A percentile compares a stretch with the other conserved stretches of the same genome.
Evolutionary conservation across 2,888 invertebrate genomes (phyloP).

Genomic region (Spilosoma lubricipeda): DNA sequence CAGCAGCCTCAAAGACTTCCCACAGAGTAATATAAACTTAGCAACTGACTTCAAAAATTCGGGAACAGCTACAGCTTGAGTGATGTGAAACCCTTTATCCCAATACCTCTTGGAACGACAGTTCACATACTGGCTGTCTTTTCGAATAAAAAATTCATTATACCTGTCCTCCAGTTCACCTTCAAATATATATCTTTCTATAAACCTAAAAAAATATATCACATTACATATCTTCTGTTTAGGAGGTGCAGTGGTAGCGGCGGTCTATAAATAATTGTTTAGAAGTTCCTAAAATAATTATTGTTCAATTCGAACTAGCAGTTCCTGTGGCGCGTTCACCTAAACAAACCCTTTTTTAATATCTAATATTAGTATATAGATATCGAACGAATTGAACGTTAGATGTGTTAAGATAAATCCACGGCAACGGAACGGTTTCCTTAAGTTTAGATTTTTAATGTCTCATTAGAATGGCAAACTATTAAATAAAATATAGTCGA

Average conservation of each 20-base stretch:
- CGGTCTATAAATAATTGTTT: too few species aligned
- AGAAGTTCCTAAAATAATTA: too few species aligned
- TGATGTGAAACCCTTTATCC: constrained; percentile 88
- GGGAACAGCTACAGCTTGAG: constrained; percentile 86
- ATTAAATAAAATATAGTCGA: neutral
- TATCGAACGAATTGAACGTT: too few species aligned
- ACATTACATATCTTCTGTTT: neutral
- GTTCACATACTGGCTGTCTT: constrained; percentile 88
- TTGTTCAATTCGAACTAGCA: too few species aligned
- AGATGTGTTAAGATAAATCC: too few species aligned
- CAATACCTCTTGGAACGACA: constrained; percentile 88
- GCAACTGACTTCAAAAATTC: constrained; percentile 89
- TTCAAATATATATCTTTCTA: constrained; percentile 94
- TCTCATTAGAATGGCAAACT: neutral
- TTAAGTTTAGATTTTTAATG: too few species aligned
- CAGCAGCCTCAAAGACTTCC: constrained; percentile 90
- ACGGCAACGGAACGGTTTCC: too few species aligned
- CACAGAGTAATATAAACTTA: constrained; percentile 89
- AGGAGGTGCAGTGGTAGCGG: too few species aligned
- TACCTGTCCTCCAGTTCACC: constrained; percentile 93
- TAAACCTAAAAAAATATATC: constrained; percentile 80
- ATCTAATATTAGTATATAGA: too few species aligned
- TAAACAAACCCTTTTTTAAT: too few species aligned
- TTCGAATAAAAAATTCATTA: constrained; percentile 94
- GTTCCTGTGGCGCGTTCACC: too few species aligned